A percentile compares a stretch with the other conserved stretches of the same genome.
Evolutionary conservation across 2,113 vertebrate genomes (phyloP).

Genomic region (Planiliza haematocheilus): DNA sequence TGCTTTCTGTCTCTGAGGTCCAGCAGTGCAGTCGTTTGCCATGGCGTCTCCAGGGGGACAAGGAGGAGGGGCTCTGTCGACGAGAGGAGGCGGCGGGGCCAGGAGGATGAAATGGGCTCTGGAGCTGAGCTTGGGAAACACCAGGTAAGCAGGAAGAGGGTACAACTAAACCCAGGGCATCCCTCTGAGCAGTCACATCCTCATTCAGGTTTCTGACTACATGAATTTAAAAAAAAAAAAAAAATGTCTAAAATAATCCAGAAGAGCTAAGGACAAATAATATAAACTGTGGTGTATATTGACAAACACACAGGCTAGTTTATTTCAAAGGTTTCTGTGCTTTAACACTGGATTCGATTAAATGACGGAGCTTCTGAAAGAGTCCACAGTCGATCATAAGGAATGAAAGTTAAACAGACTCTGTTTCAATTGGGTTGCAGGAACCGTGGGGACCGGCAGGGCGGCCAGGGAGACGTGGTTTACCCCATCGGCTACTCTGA

Average conservation of each 20-base stretch:
- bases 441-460: constrained; percentile 85
- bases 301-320: no score
- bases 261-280: no score
- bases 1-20: constrained; percentile 40
- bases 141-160: constrained; percentile 66
- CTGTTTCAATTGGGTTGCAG: constrained; percentile 66
- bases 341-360: background rate
- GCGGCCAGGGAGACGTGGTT: constrained; percentile 88
- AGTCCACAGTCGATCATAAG: background rate
- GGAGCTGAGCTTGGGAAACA: constrained; percentile 82
- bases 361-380: background rate
- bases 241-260: no score
- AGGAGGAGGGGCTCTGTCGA: constrained; percentile 80
- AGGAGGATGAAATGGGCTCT: constrained; percentile 85
- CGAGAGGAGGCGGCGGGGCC: constrained; percentile 71
- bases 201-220: no score
- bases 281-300: no score
- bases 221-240: no score
- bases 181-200: no score
- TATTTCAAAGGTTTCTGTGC: no score
- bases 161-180: no score
- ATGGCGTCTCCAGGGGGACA: constrained; percentile 85
- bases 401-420: background rate
- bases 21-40: constrained; percentile 41
- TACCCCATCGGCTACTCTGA: constrained; percentile 94